These are phyloP conservation scores for Columbina picui DNA, from an alignment of 2,113 vertebrate genomes.

Conservation along the genomic window DNA sequence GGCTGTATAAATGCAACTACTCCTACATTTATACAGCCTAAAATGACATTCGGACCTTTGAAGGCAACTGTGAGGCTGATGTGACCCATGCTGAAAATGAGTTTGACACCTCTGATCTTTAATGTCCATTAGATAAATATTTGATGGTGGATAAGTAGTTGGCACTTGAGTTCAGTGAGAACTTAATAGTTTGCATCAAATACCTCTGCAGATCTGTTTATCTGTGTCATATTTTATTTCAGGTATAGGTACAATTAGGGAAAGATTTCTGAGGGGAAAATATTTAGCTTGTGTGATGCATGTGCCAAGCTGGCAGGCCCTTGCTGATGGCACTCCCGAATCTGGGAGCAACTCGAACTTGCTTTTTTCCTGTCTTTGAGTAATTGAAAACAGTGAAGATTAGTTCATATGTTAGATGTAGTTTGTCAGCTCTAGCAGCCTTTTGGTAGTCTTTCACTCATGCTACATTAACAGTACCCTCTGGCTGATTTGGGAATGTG, in stretches of 20 bases:
- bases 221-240: neutral
- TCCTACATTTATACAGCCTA: too few relatives aligned
- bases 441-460: neutral
- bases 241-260: neutral
- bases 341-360: neutral
- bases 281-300: neutral
- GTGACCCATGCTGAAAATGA: too few relatives aligned
- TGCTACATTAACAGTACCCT: neutral
- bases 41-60: too few relatives aligned
- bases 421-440: neutral
- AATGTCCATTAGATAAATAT: neutral
- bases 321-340: neutral
- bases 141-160: neutral
- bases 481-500: neutral
- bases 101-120: neutral
- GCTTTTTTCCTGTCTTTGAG: neutral
- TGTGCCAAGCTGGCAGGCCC: neutral
- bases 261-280: neutral
- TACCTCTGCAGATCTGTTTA: neutral
- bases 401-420: neutral
- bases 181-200: neutral
- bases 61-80: too few relatives aligned
- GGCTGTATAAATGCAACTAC: too few relatives aligned
- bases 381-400: neutral
- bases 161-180: rapidly evolving